These are phyloP conservation scores for Lordiphosa fenestrarum DNA, from an alignment of 2,888 invertebrate species.

Conservation along the genomic window DNA sequence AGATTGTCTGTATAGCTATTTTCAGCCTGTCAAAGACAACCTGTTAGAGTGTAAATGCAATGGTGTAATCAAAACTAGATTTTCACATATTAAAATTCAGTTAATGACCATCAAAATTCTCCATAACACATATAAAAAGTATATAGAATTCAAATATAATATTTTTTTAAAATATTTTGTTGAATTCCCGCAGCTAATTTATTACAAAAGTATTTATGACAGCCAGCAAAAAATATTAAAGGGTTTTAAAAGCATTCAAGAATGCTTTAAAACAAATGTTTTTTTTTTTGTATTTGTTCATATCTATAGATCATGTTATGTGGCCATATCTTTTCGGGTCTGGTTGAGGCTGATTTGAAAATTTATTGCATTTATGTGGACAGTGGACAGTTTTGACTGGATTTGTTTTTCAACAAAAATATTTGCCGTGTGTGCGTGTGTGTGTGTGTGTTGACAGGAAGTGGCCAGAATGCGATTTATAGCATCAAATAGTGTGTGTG, in stretches of 20 bases:
- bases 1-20: too few species aligned
- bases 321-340: slow-evolving; percentile 19
- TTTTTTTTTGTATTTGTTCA: slow-evolving; percentile 11
- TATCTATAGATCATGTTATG: slow-evolving; percentile 14
- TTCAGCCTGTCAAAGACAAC: too few species aligned
- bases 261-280: slow-evolving; percentile 42
- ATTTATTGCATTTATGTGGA: slow-evolving; percentile 67
- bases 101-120: too few species aligned
- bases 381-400: slow-evolving; percentile 54
- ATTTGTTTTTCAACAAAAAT: slow-evolving; percentile 24
- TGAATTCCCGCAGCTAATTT: slow-evolving; percentile 48
- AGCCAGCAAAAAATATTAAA: slow-evolving; percentile 51
- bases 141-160: slow-evolving; percentile 3
- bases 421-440: slow-evolving; percentile 24
- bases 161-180: slow-evolving; percentile 5
- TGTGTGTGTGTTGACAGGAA: slow-evolving; percentile 55
- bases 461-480: slow-evolving; percentile 61
- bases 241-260: slow-evolving; percentile 46
- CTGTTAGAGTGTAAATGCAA: too few species aligned
- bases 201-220: slow-evolving; percentile 71
- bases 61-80: too few species aligned
- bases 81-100: too few species aligned
- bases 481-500: too few species aligned
- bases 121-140: neutral
- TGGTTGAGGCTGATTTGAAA: slow-evolving; percentile 58